phyloP scores from a whole-genome alignment of 2,888 invertebrate genomes.

The Synergus laeviventris region DNA sequence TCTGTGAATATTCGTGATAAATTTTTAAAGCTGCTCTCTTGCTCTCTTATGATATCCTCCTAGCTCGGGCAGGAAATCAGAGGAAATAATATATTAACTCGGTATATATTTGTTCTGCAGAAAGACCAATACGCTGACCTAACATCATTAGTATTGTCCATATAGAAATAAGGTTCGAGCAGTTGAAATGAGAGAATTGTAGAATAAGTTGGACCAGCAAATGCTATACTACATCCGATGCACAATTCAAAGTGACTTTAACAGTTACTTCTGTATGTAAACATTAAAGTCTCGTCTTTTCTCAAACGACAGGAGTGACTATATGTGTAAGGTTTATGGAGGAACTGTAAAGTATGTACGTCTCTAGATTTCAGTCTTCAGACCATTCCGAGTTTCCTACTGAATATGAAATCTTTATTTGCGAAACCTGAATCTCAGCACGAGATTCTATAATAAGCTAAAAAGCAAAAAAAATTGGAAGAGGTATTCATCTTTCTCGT shows the following conservation, averaged over 20 bases:
- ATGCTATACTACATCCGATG: neutral
- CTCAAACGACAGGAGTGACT: constrained; percentile 9
- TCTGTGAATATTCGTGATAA: neutral
- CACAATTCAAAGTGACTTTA: constrained; percentile 8
- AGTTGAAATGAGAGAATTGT: neutral
- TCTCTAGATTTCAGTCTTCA: constrained; percentile 14
- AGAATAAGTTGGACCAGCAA: neutral
- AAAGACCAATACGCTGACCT: constrained; percentile 1
- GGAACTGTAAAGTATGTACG: constrained; percentile 13
- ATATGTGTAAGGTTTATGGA: constrained; percentile 10
- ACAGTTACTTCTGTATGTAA: constrained; percentile 30
- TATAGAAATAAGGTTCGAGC: neutral
- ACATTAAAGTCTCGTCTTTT: neutral
- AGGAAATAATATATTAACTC: neutral
- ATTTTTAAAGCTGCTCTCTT: neutral
- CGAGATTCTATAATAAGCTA: constrained; percentile 15
- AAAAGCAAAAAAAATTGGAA: constrained; percentile 26
- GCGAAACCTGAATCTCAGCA: constrained; percentile 13
- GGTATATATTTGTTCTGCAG: neutral
- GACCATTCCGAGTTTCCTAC: constrained; percentile 4
- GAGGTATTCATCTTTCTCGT: neutral
- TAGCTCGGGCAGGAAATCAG: neutral
- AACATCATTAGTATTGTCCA: neutral
- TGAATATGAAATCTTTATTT: constrained; percentile 29
- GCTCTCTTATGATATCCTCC: neutral